Evolutionary conservation across 2,888 invertebrate species (phyloP), one percentile per base, ranked within the genome.

Genomic region (Crioceris asparagi): DNA sequence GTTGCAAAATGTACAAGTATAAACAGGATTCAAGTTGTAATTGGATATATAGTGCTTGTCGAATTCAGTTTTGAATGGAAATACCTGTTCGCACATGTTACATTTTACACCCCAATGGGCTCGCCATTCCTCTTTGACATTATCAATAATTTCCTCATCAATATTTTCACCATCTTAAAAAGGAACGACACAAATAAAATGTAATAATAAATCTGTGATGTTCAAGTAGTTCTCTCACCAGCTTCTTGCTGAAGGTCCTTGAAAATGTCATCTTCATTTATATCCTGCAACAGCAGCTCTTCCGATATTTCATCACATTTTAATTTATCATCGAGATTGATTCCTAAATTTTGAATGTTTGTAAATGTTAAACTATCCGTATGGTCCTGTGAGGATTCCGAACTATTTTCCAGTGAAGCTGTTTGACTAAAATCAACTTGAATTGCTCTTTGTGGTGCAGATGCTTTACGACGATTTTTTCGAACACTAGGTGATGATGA

Each of bases 1-100:
- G 38, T 67, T 65, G 51, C 75, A 76, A 47, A 70, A 68, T 32
- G 70, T 69, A 53, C 75, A 75, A 3, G 70, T 66, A 55, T 74
- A 75, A 3, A 70, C 58, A 17, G 75, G 75, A 30, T 64, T 60
- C 14, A 59, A 55, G 30, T 55, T 57, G 43, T 65, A 62, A 30
- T 43, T 53, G 11, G 47, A 51, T 2, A 57, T 47, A 49, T 71
- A 73, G 49, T 76, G 75, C 17, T 60, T 59, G 45, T 73, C 72
- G 50, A 74, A 71, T 35, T 72, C 70, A 1, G 59, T 49, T 50
- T 67, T 65, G 47, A 66, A 67, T 36, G 68, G 67, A 51, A 66
- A 71, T 8, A 68, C 59, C 35, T 65, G 58, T 36, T 69, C 62
- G 44, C 75, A 75, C 56, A 67, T 64, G 44, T 65, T 62, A 53